A percentile compares a stretch with the other conserved stretches of the same genome.
Evolutionary conservation across 2,888 invertebrate genomes (phyloP).

Genomic region (Lumbricus terrestris): DNA sequence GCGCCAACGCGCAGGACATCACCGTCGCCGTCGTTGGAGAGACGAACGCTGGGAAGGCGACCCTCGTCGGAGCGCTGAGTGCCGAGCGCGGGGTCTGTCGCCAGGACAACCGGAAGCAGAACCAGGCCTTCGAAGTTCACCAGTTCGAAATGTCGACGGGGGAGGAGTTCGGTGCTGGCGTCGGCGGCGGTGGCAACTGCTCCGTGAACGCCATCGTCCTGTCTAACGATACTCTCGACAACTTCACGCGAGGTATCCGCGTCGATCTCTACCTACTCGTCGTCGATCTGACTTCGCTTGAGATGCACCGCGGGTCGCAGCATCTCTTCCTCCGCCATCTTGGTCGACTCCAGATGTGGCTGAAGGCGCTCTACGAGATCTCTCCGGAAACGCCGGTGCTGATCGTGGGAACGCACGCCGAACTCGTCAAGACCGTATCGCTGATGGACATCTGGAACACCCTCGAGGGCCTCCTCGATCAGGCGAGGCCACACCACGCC

Average conservation of each 20-base stretch:
- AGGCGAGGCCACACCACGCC: slow-evolving; percentile 39
- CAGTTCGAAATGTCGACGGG: slow-evolving; percentile 17
- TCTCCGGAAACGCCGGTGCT: slow-evolving; percentile 43
- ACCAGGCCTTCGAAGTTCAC: not conserved
- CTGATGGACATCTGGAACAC: slow-evolving; percentile 42
- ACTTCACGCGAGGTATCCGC: slow-evolving; percentile 36
- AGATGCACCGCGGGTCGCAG: slow-evolving; percentile 42
- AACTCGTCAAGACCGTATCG: slow-evolving; percentile 41
- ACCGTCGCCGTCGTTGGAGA: slow-evolving; percentile 42
- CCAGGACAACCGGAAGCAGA: slow-evolving; percentile 22
- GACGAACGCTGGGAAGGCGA: slow-evolving; percentile 41
- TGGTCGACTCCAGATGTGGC: slow-evolving; percentile 42
- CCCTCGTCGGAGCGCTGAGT: slow-evolving; percentile 42
- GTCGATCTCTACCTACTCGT: slow-evolving; percentile 41
- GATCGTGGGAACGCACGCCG: slow-evolving; percentile 43
- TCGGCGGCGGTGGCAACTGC: slow-evolving; percentile 7
- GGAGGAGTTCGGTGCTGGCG: not conserved
- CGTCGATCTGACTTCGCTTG: slow-evolving; percentile 42
- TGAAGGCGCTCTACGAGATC: slow-evolving; percentile 42
- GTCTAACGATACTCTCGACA: slow-evolving; percentile 38
- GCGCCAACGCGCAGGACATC: slow-evolving; percentile 37
- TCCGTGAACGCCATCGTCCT: slow-evolving; percentile 41
- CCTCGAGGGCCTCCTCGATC: slow-evolving; percentile 39
- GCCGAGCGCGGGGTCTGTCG: slow-evolving; percentile 40
- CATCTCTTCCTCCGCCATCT: slow-evolving; percentile 42